These are phyloP conservation scores for Dryomyza anilis DNA, from an alignment of 2,888 invertebrate genomes.

Conservation along the genomic window DNA sequence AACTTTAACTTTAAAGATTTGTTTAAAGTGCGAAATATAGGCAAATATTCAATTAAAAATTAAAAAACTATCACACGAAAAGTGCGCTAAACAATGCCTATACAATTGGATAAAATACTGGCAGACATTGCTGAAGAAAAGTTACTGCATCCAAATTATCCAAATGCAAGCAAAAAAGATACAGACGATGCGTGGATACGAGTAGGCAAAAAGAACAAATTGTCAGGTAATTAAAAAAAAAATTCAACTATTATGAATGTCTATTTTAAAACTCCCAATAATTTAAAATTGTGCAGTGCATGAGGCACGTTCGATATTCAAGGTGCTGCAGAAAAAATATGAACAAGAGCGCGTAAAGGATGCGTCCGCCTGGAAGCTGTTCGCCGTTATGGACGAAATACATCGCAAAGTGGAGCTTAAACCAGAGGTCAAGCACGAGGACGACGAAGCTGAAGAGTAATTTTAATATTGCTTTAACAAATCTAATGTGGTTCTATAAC, in stretches of 20 bases:
- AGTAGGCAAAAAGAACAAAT: conserved; percentile 56
- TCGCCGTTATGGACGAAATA: conserved; percentile 54
- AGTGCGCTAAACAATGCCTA: conserved; percentile 50
- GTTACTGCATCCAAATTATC: conserved; percentile 52
- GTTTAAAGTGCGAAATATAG: neutral
- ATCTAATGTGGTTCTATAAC: too few species aligned
- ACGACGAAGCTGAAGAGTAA: conserved; percentile 41
- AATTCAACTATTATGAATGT: neutral
- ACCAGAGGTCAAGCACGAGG: conserved; percentile 39
- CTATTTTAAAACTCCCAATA: neutral
- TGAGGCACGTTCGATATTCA: conserved; percentile 58
- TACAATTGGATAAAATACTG: conserved; percentile 57
- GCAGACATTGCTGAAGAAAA: conserved; percentile 56
- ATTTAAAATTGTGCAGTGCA: conserved; percentile 42
- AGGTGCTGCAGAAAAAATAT: conserved; percentile 58
- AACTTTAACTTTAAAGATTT: neutral
- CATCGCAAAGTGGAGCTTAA: conserved; percentile 43
- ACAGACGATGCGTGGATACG: conserved; percentile 57
- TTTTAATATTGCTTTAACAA: neutral
- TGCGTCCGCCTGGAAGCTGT: conserved; percentile 56
- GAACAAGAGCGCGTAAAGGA: conserved; percentile 55
- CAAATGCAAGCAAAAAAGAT: conserved; percentile 49
- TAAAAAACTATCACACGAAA: neutral
- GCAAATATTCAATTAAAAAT: neutral
- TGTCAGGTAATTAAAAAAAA: conserved; percentile 45